Conservation (phyloP, 2,888 invertebrate species). For the Xestia c-nigrum region DNA sequence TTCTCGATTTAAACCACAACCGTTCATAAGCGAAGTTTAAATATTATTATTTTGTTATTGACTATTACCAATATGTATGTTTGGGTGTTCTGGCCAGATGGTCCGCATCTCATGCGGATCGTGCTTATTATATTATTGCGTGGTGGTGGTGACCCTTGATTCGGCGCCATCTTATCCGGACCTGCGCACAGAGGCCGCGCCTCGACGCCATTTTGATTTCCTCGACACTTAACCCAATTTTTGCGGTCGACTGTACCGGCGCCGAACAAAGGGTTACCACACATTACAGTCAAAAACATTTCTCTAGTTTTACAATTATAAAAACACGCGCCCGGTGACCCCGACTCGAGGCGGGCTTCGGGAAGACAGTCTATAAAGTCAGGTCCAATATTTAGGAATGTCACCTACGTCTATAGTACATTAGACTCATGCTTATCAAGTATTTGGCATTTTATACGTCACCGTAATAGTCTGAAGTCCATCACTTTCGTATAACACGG, state of each 20-base stretch:
- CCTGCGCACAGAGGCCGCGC: constrained; percentile 78
- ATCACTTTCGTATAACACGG: constrained; percentile 63
- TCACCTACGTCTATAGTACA: constrained; percentile 58
- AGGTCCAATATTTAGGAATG: constrained; percentile 62
- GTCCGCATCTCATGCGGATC: constrained; percentile 82
- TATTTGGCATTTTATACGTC: constrained; percentile 67
- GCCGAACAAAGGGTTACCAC: constrained; percentile 83
- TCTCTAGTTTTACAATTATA: constrained; percentile 79
- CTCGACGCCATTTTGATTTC: constrained; percentile 86
- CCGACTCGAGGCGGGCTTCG: constrained; percentile 67
- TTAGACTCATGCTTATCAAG: constrained; percentile 64
- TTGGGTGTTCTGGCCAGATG: constrained; percentile 74
- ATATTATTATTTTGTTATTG: constrained; percentile 89
- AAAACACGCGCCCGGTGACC: constrained; percentile 74
- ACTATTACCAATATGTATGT: constrained; percentile 88
- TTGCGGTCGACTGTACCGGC: constrained; percentile 68
- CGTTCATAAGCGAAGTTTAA: constrained; percentile 90
- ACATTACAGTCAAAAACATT: constrained; percentile 79
- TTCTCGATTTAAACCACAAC: constrained; percentile 89
- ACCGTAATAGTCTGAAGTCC: constrained; percentile 64
- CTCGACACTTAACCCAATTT: constrained; percentile 87
- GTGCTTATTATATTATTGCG: constrained; percentile 84
- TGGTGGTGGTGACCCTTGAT: constrained; percentile 72
- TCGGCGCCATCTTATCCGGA: constrained; percentile 81
- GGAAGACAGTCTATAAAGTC: constrained; percentile 75